Percentiles rank a stretch among this genome's conserved stretches.
These are phyloP conservation scores for Ceyx cyanopectus DNA, from an alignment of 2,113 vertebrate species.

Conservation along the genomic window DNA sequence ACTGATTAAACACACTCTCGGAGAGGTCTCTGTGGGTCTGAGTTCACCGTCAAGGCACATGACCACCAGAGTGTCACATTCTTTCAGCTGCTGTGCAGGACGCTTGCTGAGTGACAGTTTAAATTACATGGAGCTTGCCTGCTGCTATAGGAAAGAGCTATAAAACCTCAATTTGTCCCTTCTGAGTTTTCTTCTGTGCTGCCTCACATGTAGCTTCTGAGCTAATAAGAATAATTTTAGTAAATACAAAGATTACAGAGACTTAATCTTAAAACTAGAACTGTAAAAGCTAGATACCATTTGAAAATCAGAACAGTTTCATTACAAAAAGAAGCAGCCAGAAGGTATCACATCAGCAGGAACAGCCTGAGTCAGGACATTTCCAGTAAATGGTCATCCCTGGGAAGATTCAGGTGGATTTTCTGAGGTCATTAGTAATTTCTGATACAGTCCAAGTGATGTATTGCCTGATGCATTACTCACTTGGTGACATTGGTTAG, in stretches of 20 bases:
- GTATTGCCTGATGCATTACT: background rate
- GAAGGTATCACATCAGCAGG: background rate
- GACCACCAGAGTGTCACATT: conserved; percentile 4
- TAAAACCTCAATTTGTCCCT: background rate
- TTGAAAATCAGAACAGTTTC: background rate
- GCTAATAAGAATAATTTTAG: background rate
- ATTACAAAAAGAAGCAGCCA: background rate
- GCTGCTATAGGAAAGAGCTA: background rate
- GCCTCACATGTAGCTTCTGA: background rate
- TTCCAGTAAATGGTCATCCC: background rate
- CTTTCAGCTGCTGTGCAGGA: background rate
- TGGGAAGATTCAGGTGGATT: background rate
- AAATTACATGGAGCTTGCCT: background rate
- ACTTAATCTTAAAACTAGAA: background rate
- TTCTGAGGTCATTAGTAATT: background rate
- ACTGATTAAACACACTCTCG: background rate
- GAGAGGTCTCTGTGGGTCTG: background rate
- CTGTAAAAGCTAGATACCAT: background rate
- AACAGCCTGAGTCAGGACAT: background rate
- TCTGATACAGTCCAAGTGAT: background rate
- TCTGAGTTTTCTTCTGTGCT: background rate
- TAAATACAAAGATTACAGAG: background rate
- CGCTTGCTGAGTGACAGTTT: background rate
- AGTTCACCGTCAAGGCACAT: conserved; percentile 7
- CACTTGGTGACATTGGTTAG: background rate